A percentile compares a stretch with the other conserved stretches of the same genome.
These are phyloP conservation scores for Oreohelix idahoensis DNA, from an alignment of 1,140 invertebrate genomes.

Conservation along the genomic window DNA sequence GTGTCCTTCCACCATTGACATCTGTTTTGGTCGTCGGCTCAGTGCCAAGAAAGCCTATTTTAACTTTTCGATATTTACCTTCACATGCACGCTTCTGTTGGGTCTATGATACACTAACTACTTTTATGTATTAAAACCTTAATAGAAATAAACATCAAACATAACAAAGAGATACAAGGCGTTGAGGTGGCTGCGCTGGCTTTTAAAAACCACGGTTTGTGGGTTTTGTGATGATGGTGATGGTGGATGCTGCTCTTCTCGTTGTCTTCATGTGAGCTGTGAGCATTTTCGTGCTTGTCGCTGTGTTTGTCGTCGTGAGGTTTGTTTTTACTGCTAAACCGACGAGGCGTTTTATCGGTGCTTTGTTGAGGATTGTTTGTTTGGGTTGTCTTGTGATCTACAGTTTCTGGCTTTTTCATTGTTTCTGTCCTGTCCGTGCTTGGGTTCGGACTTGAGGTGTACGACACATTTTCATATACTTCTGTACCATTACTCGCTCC, in stretches of 20 bases:
- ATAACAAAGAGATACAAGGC: neutral
- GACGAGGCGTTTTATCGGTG: neutral
- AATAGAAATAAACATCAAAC: neutral
- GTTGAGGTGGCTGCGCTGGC: neutral
- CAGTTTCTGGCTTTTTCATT: neutral
- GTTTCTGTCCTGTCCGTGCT: neutral
- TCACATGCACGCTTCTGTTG: too few relatives aligned
- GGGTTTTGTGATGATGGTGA: constrained; percentile 25
- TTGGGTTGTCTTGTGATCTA: neutral
- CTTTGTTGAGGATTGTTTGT: neutral
- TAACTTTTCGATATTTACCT: too few relatives aligned
- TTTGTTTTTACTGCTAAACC: constrained; percentile 8
- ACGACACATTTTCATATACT: too few relatives aligned
- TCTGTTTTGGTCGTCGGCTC: too few relatives aligned
- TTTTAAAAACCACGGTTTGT: constrained; percentile 48
- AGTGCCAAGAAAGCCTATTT: too few relatives aligned
- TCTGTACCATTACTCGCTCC: neutral
- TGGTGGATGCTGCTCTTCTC: constrained; percentile 14
- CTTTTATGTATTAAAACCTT: neutral
- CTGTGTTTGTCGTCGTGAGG: constrained; percentile 1
- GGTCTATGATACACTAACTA: neutral
- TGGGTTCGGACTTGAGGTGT: neutral
- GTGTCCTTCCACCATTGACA: too few relatives aligned
- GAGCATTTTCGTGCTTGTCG: constrained; percentile 1
- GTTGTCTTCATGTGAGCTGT: constrained; percentile 7